These are phyloP conservation scores for Leuciscus idus DNA, from an alignment of 2,113 vertebrate genomes.

Conservation along the genomic window DNA sequence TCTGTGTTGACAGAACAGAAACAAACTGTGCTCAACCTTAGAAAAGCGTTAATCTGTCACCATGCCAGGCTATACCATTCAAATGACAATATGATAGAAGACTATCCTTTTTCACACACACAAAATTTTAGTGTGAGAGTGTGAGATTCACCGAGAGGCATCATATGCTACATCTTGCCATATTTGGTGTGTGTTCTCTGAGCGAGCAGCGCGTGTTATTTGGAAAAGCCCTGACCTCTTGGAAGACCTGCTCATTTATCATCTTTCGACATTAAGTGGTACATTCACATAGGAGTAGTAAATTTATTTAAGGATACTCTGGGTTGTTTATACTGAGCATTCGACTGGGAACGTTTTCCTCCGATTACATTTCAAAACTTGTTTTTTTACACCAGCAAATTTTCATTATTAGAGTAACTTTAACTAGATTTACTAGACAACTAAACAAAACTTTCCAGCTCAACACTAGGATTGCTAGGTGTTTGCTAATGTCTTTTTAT, in stretches of 20 bases:
- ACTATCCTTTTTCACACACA: neutral
- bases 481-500: too few relatives aligned
- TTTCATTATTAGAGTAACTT: neutral
- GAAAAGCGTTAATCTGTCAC: neutral
- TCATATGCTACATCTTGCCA: constrained; percentile 33
- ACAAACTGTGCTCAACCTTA: neutral
- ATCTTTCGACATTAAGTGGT: constrained; percentile 60
- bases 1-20: neutral
- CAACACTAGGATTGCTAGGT: too few relatives aligned
- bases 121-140: neutral
- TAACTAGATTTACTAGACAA: too few relatives aligned
- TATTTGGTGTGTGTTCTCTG: constrained; percentile 41
- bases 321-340: constrained; percentile 49
- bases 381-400: neutral
- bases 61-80: neutral
- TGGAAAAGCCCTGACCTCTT: constrained; percentile 38
- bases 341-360: constrained; percentile 23
- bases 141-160: constrained; percentile 16
- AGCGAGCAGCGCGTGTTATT: constrained; percentile 21
- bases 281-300: constrained; percentile 63
- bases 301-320: constrained; percentile 64
- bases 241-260: constrained; percentile 58
- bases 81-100: constrained; percentile 1
- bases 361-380: neutral
- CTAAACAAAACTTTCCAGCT: too few relatives aligned